Evolutionary conservation across 2,113 vertebrate genomes (phyloP).

Genomic region (Anoura caudifer): DNA sequence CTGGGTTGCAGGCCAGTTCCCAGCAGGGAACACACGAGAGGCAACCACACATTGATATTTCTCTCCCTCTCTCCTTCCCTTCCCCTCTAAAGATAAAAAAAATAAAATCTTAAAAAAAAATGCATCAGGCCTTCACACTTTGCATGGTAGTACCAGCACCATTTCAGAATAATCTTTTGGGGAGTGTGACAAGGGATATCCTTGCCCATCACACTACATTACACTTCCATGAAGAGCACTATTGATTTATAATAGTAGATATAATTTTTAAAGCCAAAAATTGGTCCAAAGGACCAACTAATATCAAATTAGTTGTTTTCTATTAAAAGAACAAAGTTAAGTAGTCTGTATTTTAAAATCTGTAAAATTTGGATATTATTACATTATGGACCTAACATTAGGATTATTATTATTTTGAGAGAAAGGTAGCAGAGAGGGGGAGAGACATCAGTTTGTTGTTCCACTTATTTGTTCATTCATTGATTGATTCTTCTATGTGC

Average conservation of each 20-base stretch:
- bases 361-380: background rate
- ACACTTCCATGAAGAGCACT: background rate
- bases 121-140: background rate
- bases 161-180: background rate
- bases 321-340: background rate
- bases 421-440: too few species aligned
- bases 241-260: background rate
- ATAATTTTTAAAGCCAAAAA: background rate
- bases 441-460: too few species aligned
- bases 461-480: too few species aligned
- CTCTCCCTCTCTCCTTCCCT: too few species aligned
- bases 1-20: too few species aligned
- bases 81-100: too few species aligned
- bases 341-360: background rate
- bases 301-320: background rate
- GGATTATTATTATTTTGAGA: background rate
- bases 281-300: background rate
- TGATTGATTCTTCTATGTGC: too few species aligned
- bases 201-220: background rate
- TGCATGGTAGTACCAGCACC: background rate
- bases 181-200: accelerated
- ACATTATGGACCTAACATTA: background rate
- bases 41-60: too few species aligned
- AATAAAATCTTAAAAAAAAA: too few species aligned
- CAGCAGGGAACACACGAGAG: too few species aligned